Base-by-base conservation (phyloP, 2,113 vertebrate species). In the Cyprinodon brontotheroides region DNA sequence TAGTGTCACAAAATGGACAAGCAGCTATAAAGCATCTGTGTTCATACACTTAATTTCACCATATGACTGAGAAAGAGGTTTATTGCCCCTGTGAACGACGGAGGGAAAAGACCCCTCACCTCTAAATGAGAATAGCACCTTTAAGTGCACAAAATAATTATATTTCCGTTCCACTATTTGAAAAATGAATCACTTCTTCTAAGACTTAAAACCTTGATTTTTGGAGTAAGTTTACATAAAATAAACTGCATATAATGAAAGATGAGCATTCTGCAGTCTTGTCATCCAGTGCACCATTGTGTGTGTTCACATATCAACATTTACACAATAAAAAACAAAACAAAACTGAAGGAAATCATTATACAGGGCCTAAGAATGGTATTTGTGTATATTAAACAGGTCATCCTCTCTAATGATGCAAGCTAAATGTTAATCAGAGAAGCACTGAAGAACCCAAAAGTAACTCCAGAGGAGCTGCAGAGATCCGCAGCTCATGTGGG, bases 11-110 rank as follows among this genome's bases (percentile, higher is more conserved):
- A 69, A 66, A 61, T 15, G 29, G 72, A 85, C 61, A 68, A 65
- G 73, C 66, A 60, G 83, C 14, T 60, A 86, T 82, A 79, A 86
- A 89, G 63, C 69, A 83, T 74, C 67, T 43, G 53, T 29, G 48
- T 61, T 72, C 63, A 82, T 36, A 66, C 74, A 38, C 67, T 43
- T 78, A 10, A 71, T 70, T 71, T 70, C 29, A 37, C 66, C 45
- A 65, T 50, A 61, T 7, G 3, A 57, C 39, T 41, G 50, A 72
- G 59, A 59, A 62, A 66, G 3, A 4, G 15, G 17, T 5, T 40
- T n/a, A 47, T 37, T 61, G 40, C 57, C 22, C 22, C 4, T 8
- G 10, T 29, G 57, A 71, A 70, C 60, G 63, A 61, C 43, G 17
- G 67, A 76, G 41, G n/a, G 14, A 20, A 68, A 65, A 63, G 40